Base-by-base conservation (phyloP, 2,113 vertebrate genomes). In the Thunnus thynnus region DNA sequence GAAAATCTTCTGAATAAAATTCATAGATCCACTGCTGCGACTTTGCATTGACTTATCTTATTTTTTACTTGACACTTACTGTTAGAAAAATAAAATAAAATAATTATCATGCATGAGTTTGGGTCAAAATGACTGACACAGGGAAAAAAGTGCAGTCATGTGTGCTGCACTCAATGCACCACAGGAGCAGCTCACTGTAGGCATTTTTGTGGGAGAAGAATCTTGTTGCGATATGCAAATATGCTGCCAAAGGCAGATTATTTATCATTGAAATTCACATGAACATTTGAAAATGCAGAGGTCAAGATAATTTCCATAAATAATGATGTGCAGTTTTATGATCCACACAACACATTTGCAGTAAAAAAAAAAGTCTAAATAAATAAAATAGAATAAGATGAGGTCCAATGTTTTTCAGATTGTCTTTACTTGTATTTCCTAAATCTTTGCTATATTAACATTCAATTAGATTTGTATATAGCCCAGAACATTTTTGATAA, bases 71-170 rank as follows among this genome's bases (percentile, higher is more conserved):
- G 11, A 36, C 3, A 65, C 14, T 54, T 18, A 46, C 20, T 50
- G 32, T 8, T 17, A n/a, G 12, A 60, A 63, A 32, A 47, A 20
- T 41, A 25, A 46, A 25, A 30, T 20, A 0, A 78, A 36, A 47
- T 55, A 25, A 61, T 54, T 60, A 58, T 77, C 12, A 74, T 46
- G 57, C 51, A 30, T 56, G 13, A 41, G 9, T 55, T 30, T 61
- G 14, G 25, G 12, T 32, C 30, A 72, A 36, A 20, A 18, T 41
- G 8, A 71, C 48, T 27, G 20, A 9, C 41, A 25, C 17, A 11
- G 52, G 16, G 7, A 5, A 41, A 1, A 41, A 41, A 41, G 36
- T 41, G 6, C 36, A 41, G 7, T 41, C 36, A 41, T 41, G 36
- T 41, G 36, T 41, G 18, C 22, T 44, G 56, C 52, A 20, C 25